Conservation (phyloP, 1,140 invertebrate species). For the Lineus longissimus region DNA sequence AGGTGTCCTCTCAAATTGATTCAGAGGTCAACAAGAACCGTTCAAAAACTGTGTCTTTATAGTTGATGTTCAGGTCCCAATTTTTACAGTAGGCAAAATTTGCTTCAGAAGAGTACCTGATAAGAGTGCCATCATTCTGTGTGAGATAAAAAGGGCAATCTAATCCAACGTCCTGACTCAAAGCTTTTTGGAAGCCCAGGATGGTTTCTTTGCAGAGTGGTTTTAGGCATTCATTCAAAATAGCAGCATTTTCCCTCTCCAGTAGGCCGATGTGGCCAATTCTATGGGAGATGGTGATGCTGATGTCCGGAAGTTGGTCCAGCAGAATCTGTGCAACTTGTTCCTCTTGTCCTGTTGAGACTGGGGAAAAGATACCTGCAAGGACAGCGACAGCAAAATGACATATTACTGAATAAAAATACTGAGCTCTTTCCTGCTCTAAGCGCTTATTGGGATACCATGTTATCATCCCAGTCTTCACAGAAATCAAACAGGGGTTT, state of each 20-base stretch:
- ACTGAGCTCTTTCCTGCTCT: no score
- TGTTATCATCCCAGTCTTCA: no score
- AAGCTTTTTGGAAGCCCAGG: conserved; percentile 30
- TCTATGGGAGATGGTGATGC: conserved; percentile 34
- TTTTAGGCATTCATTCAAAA: conserved; percentile 45
- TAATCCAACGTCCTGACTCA: conserved; percentile 27
- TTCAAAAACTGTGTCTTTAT: no score
- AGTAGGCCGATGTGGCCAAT: conserved; percentile 43
- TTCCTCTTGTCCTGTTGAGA: neutral
- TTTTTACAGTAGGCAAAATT: no score
- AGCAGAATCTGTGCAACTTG: conserved; percentile 19
- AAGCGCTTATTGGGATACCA: neutral
- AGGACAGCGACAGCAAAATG: neutral
- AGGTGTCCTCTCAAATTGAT: no score
- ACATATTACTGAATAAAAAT: no score
- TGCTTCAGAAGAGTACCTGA: no score
- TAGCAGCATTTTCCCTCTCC: conserved; percentile 45
- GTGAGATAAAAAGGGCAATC: conserved; percentile 42
- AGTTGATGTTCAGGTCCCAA: no score
- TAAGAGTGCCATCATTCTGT: conserved; percentile 43
- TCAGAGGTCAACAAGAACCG: no score
- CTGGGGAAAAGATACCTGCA: neutral
- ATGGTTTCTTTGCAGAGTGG: conserved; percentile 36
- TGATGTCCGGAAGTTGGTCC: conserved; percentile 28
- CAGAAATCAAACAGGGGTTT: no score